These are phyloP conservation scores for Anagrus nilaparvatae DNA, from an alignment of 1,140 invertebrate genomes.

Conservation along the genomic window DNA sequence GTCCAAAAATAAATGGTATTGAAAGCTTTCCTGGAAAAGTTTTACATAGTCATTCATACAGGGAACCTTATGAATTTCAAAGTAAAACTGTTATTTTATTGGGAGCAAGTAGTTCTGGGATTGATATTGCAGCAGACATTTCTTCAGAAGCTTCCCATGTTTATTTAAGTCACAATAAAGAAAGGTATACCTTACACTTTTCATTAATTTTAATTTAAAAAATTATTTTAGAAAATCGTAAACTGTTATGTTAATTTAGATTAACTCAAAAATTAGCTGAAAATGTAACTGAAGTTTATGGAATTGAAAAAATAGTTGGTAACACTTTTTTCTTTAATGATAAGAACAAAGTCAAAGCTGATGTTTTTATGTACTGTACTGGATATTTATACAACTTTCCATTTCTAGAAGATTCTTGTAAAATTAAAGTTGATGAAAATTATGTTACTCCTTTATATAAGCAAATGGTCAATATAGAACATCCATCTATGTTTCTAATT, in stretches of 20 bases:
- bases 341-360: constrained; percentile 11
- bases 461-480: constrained; percentile 60
- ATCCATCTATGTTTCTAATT: constrained; percentile 62
- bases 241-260: not conserved
- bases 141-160: constrained; percentile 38
- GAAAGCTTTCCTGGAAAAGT: constrained; percentile 48
- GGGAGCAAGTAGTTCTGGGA: constrained; percentile 56
- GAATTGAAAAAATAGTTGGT: constrained; percentile 23
- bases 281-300: constrained; percentile 24
- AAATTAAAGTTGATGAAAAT: constrained; percentile 49
- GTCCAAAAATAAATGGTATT: constrained; percentile 47
- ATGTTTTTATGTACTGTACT: constrained; percentile 29
- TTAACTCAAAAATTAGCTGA: constrained; percentile 10
- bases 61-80: constrained; percentile 45
- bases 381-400: constrained; percentile 60
- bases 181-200: constrained; percentile 18
- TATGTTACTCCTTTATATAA: constrained; percentile 62
- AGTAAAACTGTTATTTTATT: constrained; percentile 52
- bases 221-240: not conserved
- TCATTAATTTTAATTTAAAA: not conserved
- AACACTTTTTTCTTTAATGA: constrained; percentile 23
- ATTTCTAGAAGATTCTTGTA: constrained; percentile 52
- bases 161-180: constrained; percentile 34
- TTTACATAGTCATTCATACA: constrained; percentile 62
- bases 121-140: constrained; percentile 56